These are phyloP conservation scores for Phyllotreta striolata DNA, from an alignment of 2,888 invertebrate species.

Conservation along the genomic window DNA sequence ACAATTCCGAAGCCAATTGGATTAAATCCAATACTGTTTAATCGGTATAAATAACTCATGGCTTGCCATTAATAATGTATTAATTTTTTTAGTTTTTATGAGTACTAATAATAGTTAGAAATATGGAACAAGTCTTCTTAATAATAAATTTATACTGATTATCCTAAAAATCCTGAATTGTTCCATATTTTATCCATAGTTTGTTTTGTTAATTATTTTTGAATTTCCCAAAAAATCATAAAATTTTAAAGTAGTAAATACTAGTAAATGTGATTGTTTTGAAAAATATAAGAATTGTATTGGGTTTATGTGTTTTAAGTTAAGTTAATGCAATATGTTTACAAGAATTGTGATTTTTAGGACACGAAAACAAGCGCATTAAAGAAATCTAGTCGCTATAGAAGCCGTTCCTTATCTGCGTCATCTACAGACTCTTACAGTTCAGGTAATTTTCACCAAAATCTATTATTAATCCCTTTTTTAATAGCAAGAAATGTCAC, in stretches of 20 bases:
- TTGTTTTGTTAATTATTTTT: too few species aligned
- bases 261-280: too few species aligned
- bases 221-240: too few species aligned
- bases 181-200: too few species aligned
- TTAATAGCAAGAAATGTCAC: background rate
- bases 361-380: slow-evolving; percentile 73
- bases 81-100: too few species aligned
- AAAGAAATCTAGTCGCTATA: slow-evolving; percentile 87
- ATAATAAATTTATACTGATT: slow-evolving; percentile 17
- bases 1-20: slow-evolving; percentile 8
- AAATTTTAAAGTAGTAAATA: too few species aligned
- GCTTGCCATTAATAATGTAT: background rate
- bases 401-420: slow-evolving; percentile 90
- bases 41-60: background rate
- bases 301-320: slow-evolving; percentile 8
- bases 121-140: background rate
- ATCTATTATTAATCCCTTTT: slow-evolving; percentile 4
- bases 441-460: slow-evolving; percentile 70
- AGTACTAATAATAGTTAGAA: too few species aligned
- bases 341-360: slow-evolving; percentile 56
- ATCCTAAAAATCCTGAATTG: too few species aligned
- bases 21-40: slow-evolving; percentile 4
- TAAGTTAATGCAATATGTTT: slow-evolving; percentile 1
- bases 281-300: background rate
- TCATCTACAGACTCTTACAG: slow-evolving; percentile 96